These are phyloP conservation scores for Cecropterus lyciades DNA, from an alignment of 1,140 invertebrate genomes.

Conservation along the genomic window DNA sequence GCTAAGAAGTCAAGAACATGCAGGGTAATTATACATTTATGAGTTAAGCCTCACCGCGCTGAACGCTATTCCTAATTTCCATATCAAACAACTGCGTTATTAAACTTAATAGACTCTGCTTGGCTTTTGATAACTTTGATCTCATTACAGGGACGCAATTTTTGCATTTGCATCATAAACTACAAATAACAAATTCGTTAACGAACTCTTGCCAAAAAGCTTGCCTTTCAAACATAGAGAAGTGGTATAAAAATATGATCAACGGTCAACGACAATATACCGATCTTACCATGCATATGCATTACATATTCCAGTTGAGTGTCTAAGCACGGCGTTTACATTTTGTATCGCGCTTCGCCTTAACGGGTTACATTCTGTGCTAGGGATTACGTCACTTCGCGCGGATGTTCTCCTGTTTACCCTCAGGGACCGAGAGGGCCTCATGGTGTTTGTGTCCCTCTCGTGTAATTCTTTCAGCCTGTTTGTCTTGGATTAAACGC, in stretches of 20 bases:
- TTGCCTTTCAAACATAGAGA: not conserved
- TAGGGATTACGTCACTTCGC: slow-evolving; percentile 73
- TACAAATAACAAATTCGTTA: not conserved
- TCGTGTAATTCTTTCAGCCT: slow-evolving; percentile 75
- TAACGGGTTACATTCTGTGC: slow-evolving; percentile 57
- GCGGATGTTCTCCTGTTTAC: slow-evolving; percentile 55
- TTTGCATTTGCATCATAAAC: not conserved
- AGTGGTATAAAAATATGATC: not conserved
- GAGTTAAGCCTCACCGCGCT: slow-evolving; percentile 24
- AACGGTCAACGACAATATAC: slow-evolving; percentile 29
- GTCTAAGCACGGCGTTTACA: slow-evolving; percentile 72
- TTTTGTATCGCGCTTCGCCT: slow-evolving; percentile 67
- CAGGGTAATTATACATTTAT: slow-evolving; percentile 34
- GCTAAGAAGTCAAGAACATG: slow-evolving; percentile 31
- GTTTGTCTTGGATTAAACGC: slow-evolving; percentile 78
- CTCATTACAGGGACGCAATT: not conserved
- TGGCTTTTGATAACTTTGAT: not conserved
- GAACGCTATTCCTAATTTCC: slow-evolving; percentile 18
- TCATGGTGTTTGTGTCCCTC: slow-evolving; percentile 71
- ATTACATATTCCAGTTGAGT: slow-evolving; percentile 65
- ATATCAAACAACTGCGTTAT: slow-evolving; percentile 11
- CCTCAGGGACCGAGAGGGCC: slow-evolving; percentile 54
- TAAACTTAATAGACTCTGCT: slow-evolving; percentile 7
- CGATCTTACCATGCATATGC: slow-evolving; percentile 59
- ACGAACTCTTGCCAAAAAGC: not conserved